phyloP scores from a whole-genome alignment of 1,140 invertebrate species.

The Ooceraea biroi region DNA sequence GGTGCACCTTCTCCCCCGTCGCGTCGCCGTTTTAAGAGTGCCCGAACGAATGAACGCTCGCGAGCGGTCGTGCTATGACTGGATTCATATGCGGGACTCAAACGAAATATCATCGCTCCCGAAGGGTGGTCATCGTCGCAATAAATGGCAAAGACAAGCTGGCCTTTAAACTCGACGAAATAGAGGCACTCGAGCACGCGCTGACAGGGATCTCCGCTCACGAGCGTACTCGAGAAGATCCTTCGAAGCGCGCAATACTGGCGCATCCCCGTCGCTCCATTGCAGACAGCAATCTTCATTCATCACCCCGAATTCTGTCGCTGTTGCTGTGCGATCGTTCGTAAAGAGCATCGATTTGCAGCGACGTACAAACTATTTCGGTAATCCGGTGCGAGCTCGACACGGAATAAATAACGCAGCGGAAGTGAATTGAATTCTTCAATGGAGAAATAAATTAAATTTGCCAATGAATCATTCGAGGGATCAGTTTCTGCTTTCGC shows the following conservation, averaged over 20 bases:
- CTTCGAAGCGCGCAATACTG: slow-evolving; percentile 16
- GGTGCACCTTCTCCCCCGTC: not conserved
- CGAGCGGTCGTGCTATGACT: not conserved
- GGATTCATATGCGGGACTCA: not conserved
- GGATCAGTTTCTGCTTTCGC: not conserved
- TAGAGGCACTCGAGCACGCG: slow-evolving; percentile 28
- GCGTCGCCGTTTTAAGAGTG: not conserved
- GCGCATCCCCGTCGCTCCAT: not conserved
- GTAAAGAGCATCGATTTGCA: slow-evolving; percentile 20
- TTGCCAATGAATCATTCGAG: not conserved
- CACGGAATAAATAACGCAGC: not conserved
- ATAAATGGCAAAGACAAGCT: slow-evolving; percentile 35
- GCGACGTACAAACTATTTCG: not conserved
- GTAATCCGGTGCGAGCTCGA: not conserved
- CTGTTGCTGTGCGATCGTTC: slow-evolving; percentile 26
- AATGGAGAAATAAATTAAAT: slow-evolving; percentile 6
- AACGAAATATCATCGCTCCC: slow-evolving; percentile 2
- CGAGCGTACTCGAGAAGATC: slow-evolving; percentile 31
- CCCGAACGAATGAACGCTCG: not conserved
- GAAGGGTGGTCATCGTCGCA: not conserved
- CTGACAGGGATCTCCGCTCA: slow-evolving; percentile 45
- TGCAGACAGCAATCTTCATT: slow-evolving; percentile 39
- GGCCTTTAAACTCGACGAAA: slow-evolving; percentile 43
- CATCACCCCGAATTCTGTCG: slow-evolving; percentile 42
- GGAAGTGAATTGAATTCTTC: not conserved